phyloP scores from a whole-genome alignment of 1,140 invertebrate species.

The Drosophila equinoxialis region DNA sequence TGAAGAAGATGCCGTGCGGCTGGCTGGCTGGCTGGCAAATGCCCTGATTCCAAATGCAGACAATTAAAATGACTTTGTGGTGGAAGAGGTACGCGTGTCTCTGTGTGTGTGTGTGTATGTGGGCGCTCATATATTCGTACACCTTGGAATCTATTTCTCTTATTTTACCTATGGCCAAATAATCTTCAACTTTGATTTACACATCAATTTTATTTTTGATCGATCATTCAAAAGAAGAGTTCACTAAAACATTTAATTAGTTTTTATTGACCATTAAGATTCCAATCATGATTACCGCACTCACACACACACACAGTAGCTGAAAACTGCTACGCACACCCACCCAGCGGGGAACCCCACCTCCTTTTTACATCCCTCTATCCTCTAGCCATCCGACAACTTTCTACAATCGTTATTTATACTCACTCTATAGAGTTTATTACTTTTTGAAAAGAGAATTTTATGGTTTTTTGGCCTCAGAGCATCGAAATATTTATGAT shows the following conservation, averaged over 20 bases:
- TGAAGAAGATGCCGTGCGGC: conserved; percentile 20
- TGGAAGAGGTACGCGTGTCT: conserved; percentile 19
- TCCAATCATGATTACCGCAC: conserved; percentile 59
- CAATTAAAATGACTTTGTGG: conserved; percentile 50
- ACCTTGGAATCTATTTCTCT: conserved; percentile 25
- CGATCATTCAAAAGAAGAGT: conserved; percentile 35
- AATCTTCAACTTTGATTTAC: conserved; percentile 61
- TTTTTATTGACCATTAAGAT: conserved; percentile 74
- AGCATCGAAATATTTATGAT: conserved; percentile 76
- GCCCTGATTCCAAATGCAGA: conserved; percentile 32
- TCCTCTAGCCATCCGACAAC: no score
- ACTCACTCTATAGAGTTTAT: conserved; percentile 58
- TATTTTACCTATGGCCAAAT: conserved; percentile 10
- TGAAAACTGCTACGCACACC: conserved; percentile 46
- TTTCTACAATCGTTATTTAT: background rate
- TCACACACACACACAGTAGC: conserved; percentile 45
- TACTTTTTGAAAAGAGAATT: conserved; percentile 53
- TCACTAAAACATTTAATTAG: conserved; percentile 63
- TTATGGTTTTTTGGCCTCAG: conserved; percentile 45
- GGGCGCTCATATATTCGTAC: conserved; percentile 32
- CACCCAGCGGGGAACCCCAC: conserved; percentile 25
- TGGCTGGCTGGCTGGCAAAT: conserved; percentile 3
- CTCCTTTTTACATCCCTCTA: no score
- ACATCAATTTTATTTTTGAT: conserved; percentile 58
- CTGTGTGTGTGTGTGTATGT: conserved; percentile 31